phyloP scores from a whole-genome alignment of 2,113 vertebrate genomes.

The Chrysochloris asiatica region DNA sequence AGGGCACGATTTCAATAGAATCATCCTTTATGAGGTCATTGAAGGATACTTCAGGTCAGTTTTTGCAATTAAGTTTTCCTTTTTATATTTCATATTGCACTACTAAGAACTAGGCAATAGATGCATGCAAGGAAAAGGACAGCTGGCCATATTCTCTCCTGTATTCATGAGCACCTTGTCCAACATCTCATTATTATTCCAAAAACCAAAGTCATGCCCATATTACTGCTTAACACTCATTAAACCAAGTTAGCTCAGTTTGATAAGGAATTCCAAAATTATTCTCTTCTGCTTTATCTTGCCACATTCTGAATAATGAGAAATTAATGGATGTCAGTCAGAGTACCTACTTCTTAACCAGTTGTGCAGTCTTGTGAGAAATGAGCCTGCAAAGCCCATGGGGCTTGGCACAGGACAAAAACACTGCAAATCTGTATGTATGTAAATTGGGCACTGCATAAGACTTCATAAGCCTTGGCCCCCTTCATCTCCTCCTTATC shows the following conservation, averaged over 20 bases:
- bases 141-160: slow-evolving; percentile 37
- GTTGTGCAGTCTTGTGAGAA: slow-evolving; percentile 80
- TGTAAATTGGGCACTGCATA: slow-evolving; percentile 54
- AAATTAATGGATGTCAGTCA: slow-evolving; percentile 76
- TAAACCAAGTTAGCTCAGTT: slow-evolving; percentile 62
- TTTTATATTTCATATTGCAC: slow-evolving; percentile 50
- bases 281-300: slow-evolving; percentile 69
- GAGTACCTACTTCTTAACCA: slow-evolving; percentile 70
- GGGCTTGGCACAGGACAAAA: slow-evolving; percentile 62
- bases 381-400: slow-evolving; percentile 74
- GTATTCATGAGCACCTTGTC: slow-evolving; percentile 31
- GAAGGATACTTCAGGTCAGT: slow-evolving; percentile 34
- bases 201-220: slow-evolving; percentile 50
- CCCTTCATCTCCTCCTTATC: slow-evolving; percentile 11
- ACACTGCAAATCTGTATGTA: slow-evolving; percentile 61
- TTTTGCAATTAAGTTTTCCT: slow-evolving; percentile 50
- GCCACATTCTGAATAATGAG: slow-evolving; percentile 77
- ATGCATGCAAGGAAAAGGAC: slow-evolving; percentile 39
- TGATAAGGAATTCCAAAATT: slow-evolving; percentile 74
- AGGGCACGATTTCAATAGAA: slow-evolving; percentile 26
- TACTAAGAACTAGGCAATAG: slow-evolving; percentile 54
- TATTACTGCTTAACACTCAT: slow-evolving; percentile 65
- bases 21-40: slow-evolving; percentile 1
- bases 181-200: slow-evolving; percentile 62
- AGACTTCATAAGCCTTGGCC: slow-evolving; percentile 37